Evolutionary conservation across 2,888 invertebrate species (phyloP).

Genomic region (Mycalesis mineus): DNA sequence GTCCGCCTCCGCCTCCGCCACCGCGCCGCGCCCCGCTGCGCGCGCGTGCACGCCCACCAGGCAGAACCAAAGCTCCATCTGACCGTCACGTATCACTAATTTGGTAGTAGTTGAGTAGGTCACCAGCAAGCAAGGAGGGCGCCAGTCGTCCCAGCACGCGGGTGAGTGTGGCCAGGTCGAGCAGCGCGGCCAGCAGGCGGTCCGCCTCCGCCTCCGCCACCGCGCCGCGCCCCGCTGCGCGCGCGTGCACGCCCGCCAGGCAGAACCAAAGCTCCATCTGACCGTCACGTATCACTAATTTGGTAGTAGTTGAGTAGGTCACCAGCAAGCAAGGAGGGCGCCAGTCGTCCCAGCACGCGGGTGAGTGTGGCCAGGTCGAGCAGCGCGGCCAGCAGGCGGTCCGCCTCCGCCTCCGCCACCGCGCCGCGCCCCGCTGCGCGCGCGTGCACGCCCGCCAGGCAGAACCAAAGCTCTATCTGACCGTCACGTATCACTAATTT

Average conservation of each 20-base stretch:
- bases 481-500: no score
- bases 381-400: constrained; percentile 65
- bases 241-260: constrained; percentile 65
- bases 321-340: constrained; percentile 62
- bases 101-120: no score
- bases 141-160: constrained; percentile 67
- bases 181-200: constrained; percentile 64
- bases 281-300: no score
- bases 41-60: constrained; percentile 68
- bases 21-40: constrained; percentile 33
- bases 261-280: constrained; percentile 71
- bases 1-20: constrained; percentile 40
- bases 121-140: constrained; percentile 59
- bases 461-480: constrained; percentile 69
- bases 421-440: constrained; percentile 40
- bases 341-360: constrained; percentile 64
- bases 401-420: constrained; percentile 36
- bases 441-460: constrained; percentile 66
- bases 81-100: no score
- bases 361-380: constrained; percentile 72
- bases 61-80: constrained; percentile 71
- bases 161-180: constrained; percentile 71
- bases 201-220: constrained; percentile 40
- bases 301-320: no score
- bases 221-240: constrained; percentile 37